phyloP scores from a whole-genome alignment of 1,140 invertebrate genomes.

The Uloborus diversus region DNA sequence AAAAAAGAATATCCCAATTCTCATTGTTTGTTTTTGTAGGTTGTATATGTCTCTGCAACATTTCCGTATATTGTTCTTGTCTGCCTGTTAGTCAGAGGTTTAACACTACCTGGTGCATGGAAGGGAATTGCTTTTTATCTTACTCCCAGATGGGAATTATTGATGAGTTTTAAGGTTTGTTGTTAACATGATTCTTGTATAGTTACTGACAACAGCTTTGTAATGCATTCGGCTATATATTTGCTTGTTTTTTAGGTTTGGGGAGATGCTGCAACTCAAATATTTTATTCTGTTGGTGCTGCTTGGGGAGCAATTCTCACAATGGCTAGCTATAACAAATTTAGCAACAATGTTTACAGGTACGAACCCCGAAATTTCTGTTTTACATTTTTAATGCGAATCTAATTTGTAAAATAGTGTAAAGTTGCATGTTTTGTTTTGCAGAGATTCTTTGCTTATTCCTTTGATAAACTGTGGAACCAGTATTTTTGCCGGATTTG shows the following conservation, averaged over 20 bases:
- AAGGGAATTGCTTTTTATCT: slow-evolving; percentile 66
- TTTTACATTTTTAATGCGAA: not conserved
- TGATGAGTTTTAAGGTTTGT: slow-evolving; percentile 70
- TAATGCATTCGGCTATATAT: too few relatives aligned
- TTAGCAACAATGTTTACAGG: slow-evolving; percentile 77
- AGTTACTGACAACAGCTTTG: too few relatives aligned
- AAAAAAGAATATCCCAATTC: too few relatives aligned
- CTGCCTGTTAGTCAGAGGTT: slow-evolving; percentile 72
- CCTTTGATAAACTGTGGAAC: slow-evolving; percentile 74
- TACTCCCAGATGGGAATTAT: slow-evolving; percentile 73
- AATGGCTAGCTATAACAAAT: slow-evolving; percentile 68
- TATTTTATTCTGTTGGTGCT: slow-evolving; percentile 68
- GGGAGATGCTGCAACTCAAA: slow-evolving; percentile 68
- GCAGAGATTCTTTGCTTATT: slow-evolving; percentile 70
- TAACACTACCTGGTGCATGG: slow-evolving; percentile 72
- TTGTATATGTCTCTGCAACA: slow-evolving; percentile 76
- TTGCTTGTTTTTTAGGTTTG: slow-evolving; percentile 65
- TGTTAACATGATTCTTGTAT: too few relatives aligned
- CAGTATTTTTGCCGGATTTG: slow-evolving; percentile 72
- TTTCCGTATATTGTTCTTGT: slow-evolving; percentile 75
- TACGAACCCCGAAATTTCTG: slow-evolving; percentile 59
- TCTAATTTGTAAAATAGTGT: not conserved
- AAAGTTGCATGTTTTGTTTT: slow-evolving; percentile 17
- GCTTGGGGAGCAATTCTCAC: slow-evolving; percentile 86
- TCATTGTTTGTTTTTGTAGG: slow-evolving; percentile 63